Evolutionary conservation across 35 echinoderm and acorn worm genomes (phyloP), one percentile per base, ranked within the genome.

Genomic region (Strongylocentrotus purpuratus): DNA sequence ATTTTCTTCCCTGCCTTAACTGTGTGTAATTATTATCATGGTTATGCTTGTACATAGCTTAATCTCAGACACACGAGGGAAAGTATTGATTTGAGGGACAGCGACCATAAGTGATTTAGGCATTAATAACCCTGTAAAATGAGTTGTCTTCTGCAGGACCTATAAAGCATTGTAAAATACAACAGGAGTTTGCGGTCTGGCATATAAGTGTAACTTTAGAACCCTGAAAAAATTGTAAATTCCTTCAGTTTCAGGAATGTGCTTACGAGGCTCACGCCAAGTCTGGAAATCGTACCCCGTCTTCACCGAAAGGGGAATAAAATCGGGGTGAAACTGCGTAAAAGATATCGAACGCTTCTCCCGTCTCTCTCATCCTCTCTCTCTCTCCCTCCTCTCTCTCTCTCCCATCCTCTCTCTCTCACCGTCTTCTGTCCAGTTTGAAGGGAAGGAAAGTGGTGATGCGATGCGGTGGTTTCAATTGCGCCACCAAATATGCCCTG

Each of bases 261-360:
- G 65, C 28, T 78, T 18, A 78, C 65, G 7, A 8, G 65, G 28
- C 65, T n/a, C 65, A 78, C 65, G 65, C 20, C 65, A 78, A 78
- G 65, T 28, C 65, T 78, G 22, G 65, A 28, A 78, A 78, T 28
- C 4, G 65, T 78, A 78, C 65, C 65, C 25, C 22, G 28, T n/a
- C 65, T 78, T 78, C 65, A 78, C 22, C 22, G 20, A 78, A 78
- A 78, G 65, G 65, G 65, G 65, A 78, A 78, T 78, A n/a, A 78
- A 78, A 89, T 45, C 25, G 32, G 87, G 87, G 87, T 89, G 87
- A 89, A 89, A 89, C 87, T 33, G 87, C 33, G 87, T 89, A 89
- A 89, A 46, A 89, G 87, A 89, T 89, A 89, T 89, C 5, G 87
- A 33, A 45, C 87, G 31, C 87, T 78, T 78, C 65, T 78, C 65